Evolutionary conservation across 2,888 invertebrate genomes (phyloP).

Genomic region (Pollenia griseotomentosa): DNA sequence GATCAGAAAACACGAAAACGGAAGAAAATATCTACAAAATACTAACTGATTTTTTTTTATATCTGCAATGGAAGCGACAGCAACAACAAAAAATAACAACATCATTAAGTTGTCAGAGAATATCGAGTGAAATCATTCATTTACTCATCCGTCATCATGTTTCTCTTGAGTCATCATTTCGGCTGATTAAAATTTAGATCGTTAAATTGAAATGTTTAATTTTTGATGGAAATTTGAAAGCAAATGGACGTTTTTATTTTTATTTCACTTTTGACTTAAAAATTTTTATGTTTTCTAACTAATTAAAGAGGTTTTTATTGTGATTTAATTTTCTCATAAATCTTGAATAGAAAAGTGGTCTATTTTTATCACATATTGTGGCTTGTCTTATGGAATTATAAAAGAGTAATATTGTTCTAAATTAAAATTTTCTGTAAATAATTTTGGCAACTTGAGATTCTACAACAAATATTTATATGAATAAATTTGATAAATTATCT

Average conservation of each 20-base stretch:
- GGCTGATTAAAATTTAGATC: not conserved
- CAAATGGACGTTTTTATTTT: too few relatives aligned
- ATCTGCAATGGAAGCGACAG: not conserved
- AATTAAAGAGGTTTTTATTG: not conserved
- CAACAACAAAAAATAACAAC: not conserved
- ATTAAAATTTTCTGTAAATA: not conserved
- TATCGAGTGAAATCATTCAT: slow-evolving; percentile 28
- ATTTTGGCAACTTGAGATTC: not conserved
- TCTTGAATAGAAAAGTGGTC: not conserved
- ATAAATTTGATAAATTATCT: too few relatives aligned
- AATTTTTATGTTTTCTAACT: not conserved
- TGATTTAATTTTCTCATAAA: not conserved
- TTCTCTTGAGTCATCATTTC: not conserved
- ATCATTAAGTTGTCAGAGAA: slow-evolving; percentile 42
- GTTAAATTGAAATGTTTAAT: slow-evolving; percentile 11
- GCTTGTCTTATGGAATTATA: not conserved
- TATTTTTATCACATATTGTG: not conserved
- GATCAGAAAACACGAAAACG: not conserved
- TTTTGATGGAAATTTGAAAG: too few relatives aligned
- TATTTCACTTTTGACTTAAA: too few relatives aligned
- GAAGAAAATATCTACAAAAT: slow-evolving; percentile 17
- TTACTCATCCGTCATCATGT: slow-evolving; percentile 10
- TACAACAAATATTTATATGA: not conserved
- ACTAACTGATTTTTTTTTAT: slow-evolving; percentile 2
- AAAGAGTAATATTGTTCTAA: not conserved